Percentiles rank a stretch among this genome's conserved stretches.
Conservation (phyloP, 2,797 vertebrate species). For the Sus cebifrons region DNA sequence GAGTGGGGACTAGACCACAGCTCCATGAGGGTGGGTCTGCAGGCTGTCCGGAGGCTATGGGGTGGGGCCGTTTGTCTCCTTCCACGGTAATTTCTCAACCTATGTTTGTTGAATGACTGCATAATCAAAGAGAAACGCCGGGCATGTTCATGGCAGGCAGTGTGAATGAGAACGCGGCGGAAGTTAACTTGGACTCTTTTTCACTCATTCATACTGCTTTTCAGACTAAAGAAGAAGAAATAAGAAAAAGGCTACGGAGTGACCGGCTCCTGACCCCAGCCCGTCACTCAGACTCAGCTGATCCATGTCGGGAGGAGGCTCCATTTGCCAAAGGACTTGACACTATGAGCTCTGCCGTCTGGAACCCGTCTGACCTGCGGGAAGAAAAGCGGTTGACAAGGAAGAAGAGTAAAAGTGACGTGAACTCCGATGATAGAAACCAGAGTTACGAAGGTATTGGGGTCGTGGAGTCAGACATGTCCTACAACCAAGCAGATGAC, state of each 20-base stretch:
- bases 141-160: not conserved
- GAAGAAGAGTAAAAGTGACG: constrained; percentile 25
- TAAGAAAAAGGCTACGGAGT: constrained; percentile 88
- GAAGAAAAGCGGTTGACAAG: constrained; percentile 44
- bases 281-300: not conserved
- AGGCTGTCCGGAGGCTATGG: not conserved
- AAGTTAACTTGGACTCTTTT: not conserved
- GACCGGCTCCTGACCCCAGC: not conserved
- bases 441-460: not conserved
- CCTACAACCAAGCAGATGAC: constrained; percentile 81
- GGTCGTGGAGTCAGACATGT: constrained; percentile 77
- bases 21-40: not conserved
- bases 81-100: not conserved
- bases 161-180: not conserved
- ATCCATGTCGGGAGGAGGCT: constrained; percentile 3
- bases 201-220: constrained; percentile 66
- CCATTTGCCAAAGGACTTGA: constrained; percentile 53
- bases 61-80: not conserved
- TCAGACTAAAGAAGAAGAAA: constrained; percentile 91
- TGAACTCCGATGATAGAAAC: not conserved
- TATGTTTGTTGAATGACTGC: not conserved
- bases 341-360: not conserved
- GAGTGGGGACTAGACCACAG: not conserved
- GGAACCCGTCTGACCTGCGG: not conserved
- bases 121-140: not conserved